Evolutionary conservation across 2,888 invertebrate genomes (phyloP).

Genomic region (Diarsia rubi): DNA sequence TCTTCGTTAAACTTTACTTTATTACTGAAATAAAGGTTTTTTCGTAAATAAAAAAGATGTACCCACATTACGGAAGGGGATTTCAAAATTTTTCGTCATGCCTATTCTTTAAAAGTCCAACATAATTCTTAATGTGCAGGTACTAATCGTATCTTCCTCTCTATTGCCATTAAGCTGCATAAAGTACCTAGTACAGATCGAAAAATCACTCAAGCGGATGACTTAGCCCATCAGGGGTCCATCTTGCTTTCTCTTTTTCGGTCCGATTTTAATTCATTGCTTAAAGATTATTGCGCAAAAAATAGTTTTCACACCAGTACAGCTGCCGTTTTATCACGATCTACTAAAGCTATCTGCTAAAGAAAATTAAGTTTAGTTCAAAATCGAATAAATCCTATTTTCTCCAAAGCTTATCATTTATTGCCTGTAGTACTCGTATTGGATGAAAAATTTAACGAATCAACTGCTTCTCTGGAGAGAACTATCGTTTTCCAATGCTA

Average conservation of each 20-base stretch:
- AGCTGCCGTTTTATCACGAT: not conserved
- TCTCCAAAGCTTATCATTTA: conserved; percentile 42
- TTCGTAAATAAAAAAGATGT: too few species aligned
- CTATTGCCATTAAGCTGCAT: conserved; percentile 65
- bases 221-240: conserved; percentile 69
- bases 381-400: conserved; percentile 12
- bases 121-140: not conserved
- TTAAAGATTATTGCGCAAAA: conserved; percentile 26
- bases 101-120: not conserved
- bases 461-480: conserved; percentile 56
- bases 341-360: not conserved
- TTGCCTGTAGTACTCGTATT: conserved; percentile 38
- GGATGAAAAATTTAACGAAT: conserved; percentile 63
- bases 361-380: conserved; percentile 1
- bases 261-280: conserved; percentile 53
- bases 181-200: conserved; percentile 70
- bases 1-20: too few species aligned
- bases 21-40: too few species aligned
- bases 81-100: too few species aligned
- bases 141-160: conserved; percentile 23
- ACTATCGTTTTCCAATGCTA: conserved; percentile 79
- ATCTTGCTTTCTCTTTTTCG: conserved; percentile 61
- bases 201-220: conserved; percentile 73
- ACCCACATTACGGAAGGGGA: too few species aligned
- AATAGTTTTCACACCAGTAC: not conserved